A percentile compares a stretch with the other conserved stretches of the same genome.
These are phyloP conservation scores for Pogona vitticeps DNA, from an alignment of 2,113 vertebrate species.

Conservation along the genomic window DNA sequence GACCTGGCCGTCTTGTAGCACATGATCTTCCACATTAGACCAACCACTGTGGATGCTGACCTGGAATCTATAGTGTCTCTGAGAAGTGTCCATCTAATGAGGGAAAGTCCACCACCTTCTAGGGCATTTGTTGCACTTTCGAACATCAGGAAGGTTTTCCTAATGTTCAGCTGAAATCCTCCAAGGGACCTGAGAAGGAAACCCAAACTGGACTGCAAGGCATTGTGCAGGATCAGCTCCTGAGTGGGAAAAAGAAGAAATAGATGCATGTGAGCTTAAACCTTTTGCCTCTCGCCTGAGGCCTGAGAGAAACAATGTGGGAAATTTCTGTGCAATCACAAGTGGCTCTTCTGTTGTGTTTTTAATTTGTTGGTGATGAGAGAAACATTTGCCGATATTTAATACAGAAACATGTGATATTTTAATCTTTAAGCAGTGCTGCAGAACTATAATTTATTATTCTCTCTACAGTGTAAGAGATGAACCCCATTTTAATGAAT, in stretches of 20 bases:
- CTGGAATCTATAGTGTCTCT: no score
- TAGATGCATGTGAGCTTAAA: neutral
- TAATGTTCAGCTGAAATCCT: neutral
- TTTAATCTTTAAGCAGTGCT: slow-evolving; percentile 1
- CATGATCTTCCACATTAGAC: no score
- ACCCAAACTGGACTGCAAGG: neutral
- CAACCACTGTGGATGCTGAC: no score
- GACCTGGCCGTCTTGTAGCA: no score
- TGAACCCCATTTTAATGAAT: neutral
- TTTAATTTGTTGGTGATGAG: neutral
- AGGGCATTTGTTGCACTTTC: neutral
- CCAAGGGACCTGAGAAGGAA: neutral
- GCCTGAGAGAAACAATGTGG: neutral
- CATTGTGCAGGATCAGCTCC: neutral
- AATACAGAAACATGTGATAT: slow-evolving; percentile 6
- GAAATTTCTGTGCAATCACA: neutral
- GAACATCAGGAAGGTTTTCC: neutral
- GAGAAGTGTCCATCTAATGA: no score
- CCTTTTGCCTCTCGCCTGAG: no score
- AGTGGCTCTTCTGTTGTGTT: neutral
- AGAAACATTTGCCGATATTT: neutral
- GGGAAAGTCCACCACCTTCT: neutral
- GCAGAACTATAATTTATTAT: neutral
- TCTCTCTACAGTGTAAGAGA: neutral
- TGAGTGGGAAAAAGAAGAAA: neutral